These are phyloP conservation scores for Drosophila lini DNA, from an alignment of 1,140 invertebrate genomes.

Conservation along the genomic window DNA sequence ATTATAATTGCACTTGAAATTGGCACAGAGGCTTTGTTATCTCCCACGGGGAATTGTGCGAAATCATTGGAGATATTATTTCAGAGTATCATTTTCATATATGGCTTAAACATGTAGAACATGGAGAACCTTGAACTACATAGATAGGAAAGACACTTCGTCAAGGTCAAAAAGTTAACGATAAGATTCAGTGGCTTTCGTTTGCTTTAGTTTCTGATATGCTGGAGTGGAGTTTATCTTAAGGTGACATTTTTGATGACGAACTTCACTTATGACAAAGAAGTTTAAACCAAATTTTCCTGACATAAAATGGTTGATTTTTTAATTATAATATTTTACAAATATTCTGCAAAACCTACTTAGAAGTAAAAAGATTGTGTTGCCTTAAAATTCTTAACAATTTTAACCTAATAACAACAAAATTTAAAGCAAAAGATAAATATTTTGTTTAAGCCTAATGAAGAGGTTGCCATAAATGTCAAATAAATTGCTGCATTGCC, in stretches of 20 bases:
- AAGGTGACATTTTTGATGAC: background rate
- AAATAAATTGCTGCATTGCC: slow-evolving; percentile 3
- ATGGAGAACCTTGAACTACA: slow-evolving; percentile 43
- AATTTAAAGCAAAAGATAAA: background rate
- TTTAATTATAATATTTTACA: too few species aligned
- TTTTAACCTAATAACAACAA: background rate
- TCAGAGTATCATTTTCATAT: slow-evolving; percentile 23
- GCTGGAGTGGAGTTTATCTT: background rate
- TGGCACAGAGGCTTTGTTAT: slow-evolving; percentile 56
- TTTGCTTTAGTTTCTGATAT: slow-evolving; percentile 1
- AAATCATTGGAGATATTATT: slow-evolving; percentile 40
- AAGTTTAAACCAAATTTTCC: too few species aligned
- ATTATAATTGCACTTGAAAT: slow-evolving; percentile 81
- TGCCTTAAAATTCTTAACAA: background rate
- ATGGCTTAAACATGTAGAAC: slow-evolving; percentile 7
- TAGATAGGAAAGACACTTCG: slow-evolving; percentile 18
- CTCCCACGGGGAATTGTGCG: slow-evolving; percentile 38
- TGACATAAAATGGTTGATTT: too few species aligned
- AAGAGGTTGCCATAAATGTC: slow-evolving; percentile 36
- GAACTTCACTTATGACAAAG: background rate
- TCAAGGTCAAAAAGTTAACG: slow-evolving; percentile 39
- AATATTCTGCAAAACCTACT: background rate
- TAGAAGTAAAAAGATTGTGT: background rate
- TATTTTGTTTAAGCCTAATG: slow-evolving; percentile 34
- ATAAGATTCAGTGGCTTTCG: slow-evolving; percentile 15